Conservation (phyloP, 2,797 vertebrate genomes). For the Mus caroli region DNA sequence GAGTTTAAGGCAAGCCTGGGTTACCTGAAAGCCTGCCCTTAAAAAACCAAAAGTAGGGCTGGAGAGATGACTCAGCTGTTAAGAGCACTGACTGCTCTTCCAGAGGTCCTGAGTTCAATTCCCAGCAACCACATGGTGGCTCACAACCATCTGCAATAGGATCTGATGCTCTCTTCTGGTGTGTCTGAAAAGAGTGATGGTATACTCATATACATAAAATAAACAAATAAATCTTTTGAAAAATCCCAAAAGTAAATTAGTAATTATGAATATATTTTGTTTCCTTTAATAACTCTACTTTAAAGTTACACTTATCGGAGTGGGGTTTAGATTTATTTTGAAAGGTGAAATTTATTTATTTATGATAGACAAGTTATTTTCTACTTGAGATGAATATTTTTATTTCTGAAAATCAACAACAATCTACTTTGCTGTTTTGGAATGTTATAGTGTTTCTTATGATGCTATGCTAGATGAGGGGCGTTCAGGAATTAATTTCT, state of each 20-base stretch:
- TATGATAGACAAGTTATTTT: not conserved
- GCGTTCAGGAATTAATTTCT: not conserved
- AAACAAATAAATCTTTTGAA: too few species aligned
- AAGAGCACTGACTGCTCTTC: too few species aligned
- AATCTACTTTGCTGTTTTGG: not conserved
- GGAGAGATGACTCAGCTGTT: too few species aligned
- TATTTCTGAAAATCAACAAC: constrained; percentile 31
- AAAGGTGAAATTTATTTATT: not conserved
- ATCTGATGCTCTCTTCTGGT: too few species aligned
- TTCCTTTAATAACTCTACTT: not conserved
- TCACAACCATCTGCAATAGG: too few species aligned
- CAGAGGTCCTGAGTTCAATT: too few species aligned
- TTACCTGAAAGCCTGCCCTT: not conserved
- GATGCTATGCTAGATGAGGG: not conserved
- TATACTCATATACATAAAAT: too few species aligned
- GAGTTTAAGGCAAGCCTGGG: not conserved
- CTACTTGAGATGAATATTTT: not conserved
- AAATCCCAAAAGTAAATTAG: not conserved
- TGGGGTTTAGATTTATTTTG: not conserved
- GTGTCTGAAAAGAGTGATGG: too few species aligned
- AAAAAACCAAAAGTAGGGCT: not conserved
- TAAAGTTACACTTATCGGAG: not conserved
- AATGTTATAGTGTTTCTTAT: not conserved
- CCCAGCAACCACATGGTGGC: too few species aligned
- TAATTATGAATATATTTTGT: not conserved